Percentiles rank a stretch among this genome's conserved stretches.
phyloP scores from a whole-genome alignment of 1,140 invertebrate species.

The Dysdera silvatica region DNA sequence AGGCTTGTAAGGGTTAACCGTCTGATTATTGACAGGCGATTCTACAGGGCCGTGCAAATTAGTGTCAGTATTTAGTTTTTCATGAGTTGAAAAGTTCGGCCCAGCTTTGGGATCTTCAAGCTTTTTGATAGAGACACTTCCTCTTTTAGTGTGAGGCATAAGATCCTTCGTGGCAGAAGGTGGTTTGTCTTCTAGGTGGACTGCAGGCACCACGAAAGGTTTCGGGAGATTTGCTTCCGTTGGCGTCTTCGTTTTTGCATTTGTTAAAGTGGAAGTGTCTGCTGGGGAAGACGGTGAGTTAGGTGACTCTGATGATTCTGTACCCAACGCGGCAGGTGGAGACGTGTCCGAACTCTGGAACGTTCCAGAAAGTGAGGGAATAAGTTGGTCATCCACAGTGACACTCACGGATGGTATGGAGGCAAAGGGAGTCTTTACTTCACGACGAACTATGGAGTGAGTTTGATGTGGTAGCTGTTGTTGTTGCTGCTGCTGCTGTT shows the following conservation, averaged over 20 bases:
- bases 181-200: slow-evolving; percentile 25
- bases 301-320: slow-evolving; percentile 5
- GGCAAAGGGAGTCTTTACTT: slow-evolving; percentile 11
- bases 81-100: background rate
- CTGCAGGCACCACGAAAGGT: slow-evolving; percentile 24
- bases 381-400: background rate
- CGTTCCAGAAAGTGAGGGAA: slow-evolving; percentile 12
- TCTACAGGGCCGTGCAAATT: background rate
- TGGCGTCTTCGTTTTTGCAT: too few relatives aligned
- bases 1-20: slow-evolving; percentile 19
- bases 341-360: slow-evolving; percentile 6
- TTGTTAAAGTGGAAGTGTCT: too few relatives aligned
- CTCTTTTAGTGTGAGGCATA: too few relatives aligned
- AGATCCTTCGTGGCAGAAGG: too few relatives aligned
- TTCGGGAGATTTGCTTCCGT: slow-evolving; percentile 8
- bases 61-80: slow-evolving; percentile 5
- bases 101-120: slow-evolving; percentile 13
- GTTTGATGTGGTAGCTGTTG: too few relatives aligned
- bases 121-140: too few relatives aligned
- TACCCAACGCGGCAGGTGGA: background rate
- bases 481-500: too few relatives aligned
- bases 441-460: too few relatives aligned
- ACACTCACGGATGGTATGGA: slow-evolving; percentile 27
- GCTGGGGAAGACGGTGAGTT: slow-evolving; percentile 28
- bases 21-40: slow-evolving; percentile 1